A percentile compares a stretch with the other conserved stretches of the same genome.
Conservation (phyloP, 2,888 invertebrate species). For the Ligdia adustata region DNA sequence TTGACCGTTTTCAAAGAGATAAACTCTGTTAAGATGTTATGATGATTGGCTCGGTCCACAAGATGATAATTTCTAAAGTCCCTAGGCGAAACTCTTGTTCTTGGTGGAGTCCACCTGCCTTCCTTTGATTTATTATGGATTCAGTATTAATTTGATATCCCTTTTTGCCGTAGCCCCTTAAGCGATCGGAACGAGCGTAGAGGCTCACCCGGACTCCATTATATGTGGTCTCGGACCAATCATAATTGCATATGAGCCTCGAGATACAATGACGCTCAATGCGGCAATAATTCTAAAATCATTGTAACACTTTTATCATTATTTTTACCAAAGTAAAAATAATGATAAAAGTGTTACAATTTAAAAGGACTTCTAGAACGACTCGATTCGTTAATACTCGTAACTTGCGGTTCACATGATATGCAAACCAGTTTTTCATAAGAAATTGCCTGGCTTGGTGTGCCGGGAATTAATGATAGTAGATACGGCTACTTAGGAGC, state of each 20-base stretch:
- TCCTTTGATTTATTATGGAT: slow-evolving; percentile 82
- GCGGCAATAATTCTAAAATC: slow-evolving; percentile 55
- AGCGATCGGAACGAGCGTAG: slow-evolving; percentile 74
- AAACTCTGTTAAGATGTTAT: slow-evolving; percentile 31
- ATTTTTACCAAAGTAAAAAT: too few relatives aligned
- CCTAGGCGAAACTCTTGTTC: slow-evolving; percentile 76
- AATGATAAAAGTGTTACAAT: slow-evolving; percentile 22
- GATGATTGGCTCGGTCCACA: slow-evolving; percentile 41
- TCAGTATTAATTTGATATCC: slow-evolving; percentile 84
- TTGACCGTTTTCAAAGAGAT: slow-evolving; percentile 37
- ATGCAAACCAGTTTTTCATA: slow-evolving; percentile 63
- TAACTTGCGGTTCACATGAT: slow-evolving; percentile 34
- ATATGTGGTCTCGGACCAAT: slow-evolving; percentile 76
- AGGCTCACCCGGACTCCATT: slow-evolving; percentile 73
- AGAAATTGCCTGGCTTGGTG: slow-evolving; percentile 56
- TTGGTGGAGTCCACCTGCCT: slow-evolving; percentile 79
- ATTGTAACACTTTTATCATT: slow-evolving; percentile 44
- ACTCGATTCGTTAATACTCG: slow-evolving; percentile 22
- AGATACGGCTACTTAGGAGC: slow-evolving; percentile 36
- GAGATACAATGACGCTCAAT: slow-evolving; percentile 70
- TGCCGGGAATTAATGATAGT: slow-evolving; percentile 58
- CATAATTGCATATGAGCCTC: slow-evolving; percentile 79
- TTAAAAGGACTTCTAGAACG: slow-evolving; percentile 23
- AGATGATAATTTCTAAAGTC: slow-evolving; percentile 79
- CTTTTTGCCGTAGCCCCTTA: slow-evolving; percentile 80